These are phyloP conservation scores for Paracentrotus lividus DNA, from an alignment of 53 echinoderm and acorn worm species.

Conservation along the genomic window DNA sequence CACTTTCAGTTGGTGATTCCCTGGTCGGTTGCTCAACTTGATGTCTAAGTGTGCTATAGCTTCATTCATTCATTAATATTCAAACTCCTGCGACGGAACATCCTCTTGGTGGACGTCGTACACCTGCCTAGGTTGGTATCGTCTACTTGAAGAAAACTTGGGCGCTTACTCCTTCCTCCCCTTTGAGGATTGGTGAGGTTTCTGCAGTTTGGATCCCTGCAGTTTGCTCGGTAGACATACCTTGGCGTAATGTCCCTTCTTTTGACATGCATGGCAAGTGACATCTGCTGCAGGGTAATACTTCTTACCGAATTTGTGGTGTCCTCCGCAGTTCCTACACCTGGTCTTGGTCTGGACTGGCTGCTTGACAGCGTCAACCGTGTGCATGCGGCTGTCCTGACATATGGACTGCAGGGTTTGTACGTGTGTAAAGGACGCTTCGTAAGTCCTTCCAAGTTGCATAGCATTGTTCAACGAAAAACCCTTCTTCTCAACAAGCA, in stretches of 20 bases:
- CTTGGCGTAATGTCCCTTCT: slow-evolving; percentile 65
- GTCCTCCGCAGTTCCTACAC: slow-evolving; percentile 64
- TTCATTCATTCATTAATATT: background rate
- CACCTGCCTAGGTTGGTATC: background rate
- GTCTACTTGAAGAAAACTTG: too few relatives aligned
- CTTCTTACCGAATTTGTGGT: slow-evolving; percentile 25
- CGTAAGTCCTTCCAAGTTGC: slow-evolving; percentile 65
- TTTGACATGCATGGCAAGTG: slow-evolving; percentile 13
- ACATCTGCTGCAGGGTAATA: slow-evolving; percentile 49
- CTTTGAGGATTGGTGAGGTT: background rate
- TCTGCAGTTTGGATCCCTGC: background rate
- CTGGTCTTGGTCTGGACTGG: background rate
- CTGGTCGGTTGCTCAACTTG: background rate
- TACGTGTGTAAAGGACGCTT: slow-evolving; percentile 64
- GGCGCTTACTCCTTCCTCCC: background rate
- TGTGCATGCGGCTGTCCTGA: background rate
- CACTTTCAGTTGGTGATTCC: slow-evolving; percentile 50
- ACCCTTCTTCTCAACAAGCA: slow-evolving; percentile 17
- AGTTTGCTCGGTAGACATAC: slow-evolving; percentile 53
- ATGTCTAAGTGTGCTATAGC: background rate
- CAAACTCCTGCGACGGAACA: too few relatives aligned
- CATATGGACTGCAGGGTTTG: slow-evolving; percentile 56
- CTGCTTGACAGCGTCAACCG: background rate
- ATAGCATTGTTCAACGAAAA: slow-evolving; percentile 60
- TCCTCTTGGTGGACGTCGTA: background rate